Conservation (phyloP, 2,113 vertebrate genomes). For the Lepus europaeus region DNA sequence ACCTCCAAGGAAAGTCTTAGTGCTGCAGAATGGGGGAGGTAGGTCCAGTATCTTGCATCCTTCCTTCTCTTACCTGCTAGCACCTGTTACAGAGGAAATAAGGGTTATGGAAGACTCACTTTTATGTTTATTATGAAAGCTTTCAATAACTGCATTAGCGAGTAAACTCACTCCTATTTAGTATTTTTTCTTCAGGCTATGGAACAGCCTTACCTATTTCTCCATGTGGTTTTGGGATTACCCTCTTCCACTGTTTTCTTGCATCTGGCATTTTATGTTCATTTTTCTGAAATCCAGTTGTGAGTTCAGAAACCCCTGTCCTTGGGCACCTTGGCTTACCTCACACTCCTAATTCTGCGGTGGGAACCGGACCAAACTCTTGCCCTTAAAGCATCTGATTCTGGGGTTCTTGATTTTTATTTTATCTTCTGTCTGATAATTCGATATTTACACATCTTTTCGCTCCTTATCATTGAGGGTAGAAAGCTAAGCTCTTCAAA, state of each 20-base stretch:
- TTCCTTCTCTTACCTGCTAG: background rate
- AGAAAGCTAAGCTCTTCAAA: background rate
- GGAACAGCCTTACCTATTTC: background rate
- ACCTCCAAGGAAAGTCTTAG: constrained; percentile 79
- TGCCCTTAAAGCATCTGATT: background rate
- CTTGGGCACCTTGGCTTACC: background rate
- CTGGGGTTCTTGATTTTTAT: background rate
- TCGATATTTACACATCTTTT: background rate
- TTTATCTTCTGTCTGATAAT: background rate
- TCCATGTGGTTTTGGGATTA: background rate
- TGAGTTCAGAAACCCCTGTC: background rate
- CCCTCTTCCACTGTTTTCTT: background rate
- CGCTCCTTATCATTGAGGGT: background rate
- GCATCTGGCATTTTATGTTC: background rate
- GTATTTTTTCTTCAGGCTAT: background rate
- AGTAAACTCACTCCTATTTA: background rate
- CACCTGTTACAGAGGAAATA: constrained; percentile 16
- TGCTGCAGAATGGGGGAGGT: background rate
- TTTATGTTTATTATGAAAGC: constrained; percentile 25
- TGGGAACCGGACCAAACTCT: background rate
- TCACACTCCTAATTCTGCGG: background rate
- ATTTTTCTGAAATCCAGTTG: background rate
- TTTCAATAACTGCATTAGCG: background rate
- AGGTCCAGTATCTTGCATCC: background rate
- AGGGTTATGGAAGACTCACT: background rate